Evolutionary conservation across 2,888 invertebrate genomes (phyloP), one percentile per base, ranked within the genome.

Genomic region (Cosmopolites sordidus): DNA sequence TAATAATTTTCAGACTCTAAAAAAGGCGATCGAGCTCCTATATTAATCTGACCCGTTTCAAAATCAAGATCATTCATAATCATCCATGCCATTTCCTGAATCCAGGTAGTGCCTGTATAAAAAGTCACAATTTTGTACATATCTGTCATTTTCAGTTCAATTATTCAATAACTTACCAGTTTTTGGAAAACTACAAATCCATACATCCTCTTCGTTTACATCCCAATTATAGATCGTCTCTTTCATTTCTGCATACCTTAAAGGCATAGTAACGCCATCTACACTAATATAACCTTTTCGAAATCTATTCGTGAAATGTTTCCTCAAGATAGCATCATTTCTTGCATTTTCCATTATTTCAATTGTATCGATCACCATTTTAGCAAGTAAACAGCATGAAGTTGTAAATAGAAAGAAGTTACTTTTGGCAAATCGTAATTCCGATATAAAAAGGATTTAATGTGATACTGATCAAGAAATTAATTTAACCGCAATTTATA

Each of bases 1-100:
- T 38, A 33, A 14, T 11, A 37, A 14, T 43, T 16, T 53, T 76
- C 80, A 80, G 71, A 83, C 84, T 86, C 84, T 55, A 86, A 69
- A 78, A 84, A 88, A 2, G 87, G 87, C 65, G 85, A 87, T 64
- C 89, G 73, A 53, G 77, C 74, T n/a, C 76, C 75, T 0, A 83
- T 69, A 4, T 77, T 75, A 16, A 73, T 73, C 62, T 67, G 78
- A 77, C 0, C 83, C 16, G 72, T 73, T 27, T 73, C 73, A 56
- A 79, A 82, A 69, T 87, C 78, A 43, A 84, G 69, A 60, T 83
- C 74, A 55, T 83, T 83, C 53, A 79, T 76, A 38, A 87, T 76
- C 53, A 86, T 74, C 82, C 86, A 88, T 0, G 86, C 80, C 75
- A 88, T 79, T 74, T 88, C 87, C 69, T 87, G 87, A 0, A 84